Percentiles rank a stretch among this genome's conserved stretches.
phyloP scores from a whole-genome alignment of 2,113 vertebrate species.

The Oenanthe melanoleuca region DNA sequence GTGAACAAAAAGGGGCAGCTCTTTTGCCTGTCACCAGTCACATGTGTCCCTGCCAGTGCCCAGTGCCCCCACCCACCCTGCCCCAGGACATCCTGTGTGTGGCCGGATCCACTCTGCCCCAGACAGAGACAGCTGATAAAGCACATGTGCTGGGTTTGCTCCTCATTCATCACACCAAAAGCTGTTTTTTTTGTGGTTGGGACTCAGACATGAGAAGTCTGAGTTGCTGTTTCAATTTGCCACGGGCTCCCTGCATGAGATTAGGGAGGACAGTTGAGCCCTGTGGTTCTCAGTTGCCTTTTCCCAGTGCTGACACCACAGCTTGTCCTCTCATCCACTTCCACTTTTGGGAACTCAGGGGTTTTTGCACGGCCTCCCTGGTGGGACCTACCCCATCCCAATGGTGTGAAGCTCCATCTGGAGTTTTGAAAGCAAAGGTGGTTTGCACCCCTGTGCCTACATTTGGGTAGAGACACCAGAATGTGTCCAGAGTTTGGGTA shows the following conservation, averaged over 20 bases:
- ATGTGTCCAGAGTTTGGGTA: neutral
- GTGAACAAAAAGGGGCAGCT: neutral
- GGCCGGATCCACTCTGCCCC: accelerated
- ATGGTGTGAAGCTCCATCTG: neutral
- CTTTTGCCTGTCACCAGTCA: neutral
- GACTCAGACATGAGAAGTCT: neutral
- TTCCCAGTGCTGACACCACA: neutral
- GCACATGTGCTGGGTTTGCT: neutral
- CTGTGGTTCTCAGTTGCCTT: neutral
- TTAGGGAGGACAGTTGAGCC: neutral
- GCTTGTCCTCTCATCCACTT: neutral
- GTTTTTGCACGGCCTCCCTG: accelerated
- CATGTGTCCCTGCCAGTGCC: neutral
- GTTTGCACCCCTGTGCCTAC: neutral
- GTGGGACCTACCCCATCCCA: neutral
- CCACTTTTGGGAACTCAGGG: neutral
- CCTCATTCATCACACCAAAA: neutral
- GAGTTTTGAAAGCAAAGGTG: neutral
- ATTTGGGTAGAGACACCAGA: neutral
- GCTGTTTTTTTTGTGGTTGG: neutral
- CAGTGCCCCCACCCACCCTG: neutral
- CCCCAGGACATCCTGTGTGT: accelerated
- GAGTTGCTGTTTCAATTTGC: neutral
- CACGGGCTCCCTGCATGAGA: neutral
- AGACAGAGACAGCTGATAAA: neutral